Base-by-base conservation (phyloP, 2,797 vertebrate genomes). In the Numenius phaeopus region DNA sequence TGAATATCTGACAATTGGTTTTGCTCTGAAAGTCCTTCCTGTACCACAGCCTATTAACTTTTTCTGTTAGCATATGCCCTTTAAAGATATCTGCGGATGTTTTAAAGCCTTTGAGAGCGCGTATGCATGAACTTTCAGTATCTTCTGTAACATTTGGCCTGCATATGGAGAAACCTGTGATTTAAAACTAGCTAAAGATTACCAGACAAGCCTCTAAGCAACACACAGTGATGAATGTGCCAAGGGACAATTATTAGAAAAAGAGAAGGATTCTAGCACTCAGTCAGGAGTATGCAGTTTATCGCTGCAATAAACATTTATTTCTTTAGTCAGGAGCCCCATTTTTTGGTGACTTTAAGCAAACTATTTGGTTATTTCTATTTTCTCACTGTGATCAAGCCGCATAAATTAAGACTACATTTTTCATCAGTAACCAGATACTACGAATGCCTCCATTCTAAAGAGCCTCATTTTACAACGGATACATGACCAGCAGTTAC, bases 121-220 rank as follows among this genome's bases (percentile, higher is more conserved):
- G 15, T 18, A 62, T 62, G 32, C 79, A 52, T 80, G 83, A 92
- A 83, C 70, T 90, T 87, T 89, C 75, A 66, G 86, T 94, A 92
- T 79, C 87, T 98, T 94, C 89, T 93, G 21, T 80, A 97, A 98
- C 98, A 98, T 98, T 98, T 98, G 98, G 97, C 89, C 88, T 97
- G 81, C 98, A 98, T 85, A 98, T 98, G 97, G 92, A 95, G 72
- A 95, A 94, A 97, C 92, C 73, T 96, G 94, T 97, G 96, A 98
- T 96, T 97, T 98, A 96, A 98, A 97, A 95, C 87, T 77, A 89
- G 54, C 93, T 97, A 97, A 98, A 97, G 93, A 97, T 89, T 95
- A 95, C 97, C 93, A 96, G 97, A 98, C 96, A 97, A 95, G 93
- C 95, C 95, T 97, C 90, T 95, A 95, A 98, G 95, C 87, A 97